These are phyloP conservation scores for Thryonomys swinderianus DNA, from an alignment of 2,113 vertebrate genomes.

Conservation along the genomic window DNA sequence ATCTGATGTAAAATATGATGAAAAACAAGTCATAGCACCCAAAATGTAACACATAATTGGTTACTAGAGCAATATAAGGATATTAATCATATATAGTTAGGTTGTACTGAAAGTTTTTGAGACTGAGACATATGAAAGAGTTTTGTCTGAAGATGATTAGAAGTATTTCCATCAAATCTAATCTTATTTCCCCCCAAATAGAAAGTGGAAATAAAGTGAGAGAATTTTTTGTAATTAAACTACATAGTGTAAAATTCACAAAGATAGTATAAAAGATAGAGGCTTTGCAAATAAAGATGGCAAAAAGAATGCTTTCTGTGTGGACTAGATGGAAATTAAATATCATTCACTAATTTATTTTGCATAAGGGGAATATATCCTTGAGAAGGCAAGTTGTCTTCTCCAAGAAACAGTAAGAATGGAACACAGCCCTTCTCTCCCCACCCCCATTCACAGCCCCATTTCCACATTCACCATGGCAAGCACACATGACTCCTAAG, in stretches of 20 bases:
- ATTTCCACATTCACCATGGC: neutral
- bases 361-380: neutral
- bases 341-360: slow-evolving; percentile 23
- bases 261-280: neutral
- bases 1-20: neutral
- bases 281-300: neutral
- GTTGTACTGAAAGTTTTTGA: slow-evolving; percentile 10
- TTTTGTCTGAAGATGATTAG: neutral
- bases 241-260: neutral
- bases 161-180: neutral
- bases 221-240: slow-evolving; percentile 8
- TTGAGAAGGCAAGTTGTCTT: neutral
- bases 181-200: slow-evolving; percentile 34
- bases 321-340: neutral
- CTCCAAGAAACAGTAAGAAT: neutral
- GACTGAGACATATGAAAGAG: neutral
- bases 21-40: neutral
- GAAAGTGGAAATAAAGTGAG: slow-evolving; percentile 38
- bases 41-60: neutral
- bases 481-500: neutral
- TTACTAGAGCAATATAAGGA: neutral
- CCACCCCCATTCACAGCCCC: neutral
- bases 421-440: neutral
- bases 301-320: neutral
- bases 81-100: neutral